These are phyloP conservation scores for Notodonta dromedarius DNA, from an alignment of 2,888 invertebrate species.

Conservation along the genomic window DNA sequence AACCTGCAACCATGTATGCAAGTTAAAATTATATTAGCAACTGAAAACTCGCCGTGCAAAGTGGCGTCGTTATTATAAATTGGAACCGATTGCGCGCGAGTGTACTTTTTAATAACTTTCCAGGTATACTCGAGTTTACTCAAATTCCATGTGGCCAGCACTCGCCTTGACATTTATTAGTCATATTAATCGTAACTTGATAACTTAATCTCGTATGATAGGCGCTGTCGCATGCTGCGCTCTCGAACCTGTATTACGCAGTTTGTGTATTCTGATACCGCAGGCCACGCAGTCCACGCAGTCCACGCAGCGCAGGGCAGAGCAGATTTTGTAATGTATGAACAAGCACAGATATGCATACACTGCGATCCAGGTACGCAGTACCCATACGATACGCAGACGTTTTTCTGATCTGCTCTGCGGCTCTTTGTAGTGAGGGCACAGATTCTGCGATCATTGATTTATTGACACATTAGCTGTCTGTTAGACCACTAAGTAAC, in stretches of 20 bases:
- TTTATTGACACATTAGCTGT: no score
- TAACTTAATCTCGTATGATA: conserved; percentile 65
- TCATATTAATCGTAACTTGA: conserved; percentile 62
- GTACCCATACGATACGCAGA: no score
- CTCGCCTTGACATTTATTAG: conserved; percentile 59
- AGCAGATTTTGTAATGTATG: no score
- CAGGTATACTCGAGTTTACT: conserved; percentile 43
- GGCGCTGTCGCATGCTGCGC: conserved; percentile 23
- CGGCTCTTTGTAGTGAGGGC: no score
- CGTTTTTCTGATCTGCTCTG: no score
- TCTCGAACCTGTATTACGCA: conserved; percentile 34
- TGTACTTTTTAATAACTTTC: conserved; percentile 56
- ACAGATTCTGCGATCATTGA: no score
- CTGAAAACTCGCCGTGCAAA: conserved; percentile 29
- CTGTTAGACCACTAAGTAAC: no score
- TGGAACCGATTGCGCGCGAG: conserved; percentile 44
- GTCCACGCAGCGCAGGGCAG: no score
- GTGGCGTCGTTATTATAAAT: conserved; percentile 47
- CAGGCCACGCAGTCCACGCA: no score
- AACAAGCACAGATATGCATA: no score
- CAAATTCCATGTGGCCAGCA: conserved; percentile 28
- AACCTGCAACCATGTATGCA: conserved; percentile 9
- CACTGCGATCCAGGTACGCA: no score
- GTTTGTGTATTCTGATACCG: not conserved
- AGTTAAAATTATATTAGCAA: conserved; percentile 41